Percentiles rank a stretch among this genome's conserved stretches.
Evolutionary conservation across 2,797 vertebrate genomes (phyloP).

Genomic region (Peromyscus nudipes): DNA sequence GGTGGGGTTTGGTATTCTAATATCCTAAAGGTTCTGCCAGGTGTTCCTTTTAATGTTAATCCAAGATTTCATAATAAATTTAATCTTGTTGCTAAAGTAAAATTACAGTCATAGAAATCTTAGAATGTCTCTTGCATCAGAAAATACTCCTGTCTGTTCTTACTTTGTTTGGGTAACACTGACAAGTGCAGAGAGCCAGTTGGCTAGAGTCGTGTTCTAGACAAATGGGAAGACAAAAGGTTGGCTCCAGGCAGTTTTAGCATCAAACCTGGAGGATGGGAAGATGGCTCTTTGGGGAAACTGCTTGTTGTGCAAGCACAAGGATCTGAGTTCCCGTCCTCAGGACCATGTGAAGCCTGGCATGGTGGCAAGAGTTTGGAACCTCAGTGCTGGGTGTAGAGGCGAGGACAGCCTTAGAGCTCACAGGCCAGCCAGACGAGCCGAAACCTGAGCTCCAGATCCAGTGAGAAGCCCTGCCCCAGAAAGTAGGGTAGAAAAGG

Average conservation of each 20-base stretch:
- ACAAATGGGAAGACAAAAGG: neutral
- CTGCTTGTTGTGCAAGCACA: neutral
- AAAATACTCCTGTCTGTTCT: neutral
- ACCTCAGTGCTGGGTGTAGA: neutral
- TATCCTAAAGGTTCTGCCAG: neutral
- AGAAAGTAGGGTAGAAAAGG: neutral
- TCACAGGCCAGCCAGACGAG: neutral
- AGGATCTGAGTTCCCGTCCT: neutral
- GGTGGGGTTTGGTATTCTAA: neutral
- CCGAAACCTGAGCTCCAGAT: neutral
- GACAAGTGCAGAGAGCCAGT: accelerated
- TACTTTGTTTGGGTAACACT: neutral
- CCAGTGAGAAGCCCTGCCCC: neutral
- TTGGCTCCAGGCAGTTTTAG: neutral
- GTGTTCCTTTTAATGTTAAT: neutral
- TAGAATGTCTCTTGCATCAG: neutral
- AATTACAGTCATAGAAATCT: neutral
- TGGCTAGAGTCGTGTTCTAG: neutral
- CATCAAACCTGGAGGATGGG: neutral
- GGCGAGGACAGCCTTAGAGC: too few relatives aligned
- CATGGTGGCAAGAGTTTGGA: neutral
- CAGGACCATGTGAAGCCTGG: neutral
- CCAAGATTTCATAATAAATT: conserved; percentile 8
- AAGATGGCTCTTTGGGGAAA: neutral
- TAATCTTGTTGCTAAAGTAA: neutral